A percentile compares a stretch with the other conserved stretches of the same genome.
These are phyloP conservation scores for Knipowitschia caucasica DNA, from an alignment of 2,797 vertebrate species.

Conservation along the genomic window DNA sequence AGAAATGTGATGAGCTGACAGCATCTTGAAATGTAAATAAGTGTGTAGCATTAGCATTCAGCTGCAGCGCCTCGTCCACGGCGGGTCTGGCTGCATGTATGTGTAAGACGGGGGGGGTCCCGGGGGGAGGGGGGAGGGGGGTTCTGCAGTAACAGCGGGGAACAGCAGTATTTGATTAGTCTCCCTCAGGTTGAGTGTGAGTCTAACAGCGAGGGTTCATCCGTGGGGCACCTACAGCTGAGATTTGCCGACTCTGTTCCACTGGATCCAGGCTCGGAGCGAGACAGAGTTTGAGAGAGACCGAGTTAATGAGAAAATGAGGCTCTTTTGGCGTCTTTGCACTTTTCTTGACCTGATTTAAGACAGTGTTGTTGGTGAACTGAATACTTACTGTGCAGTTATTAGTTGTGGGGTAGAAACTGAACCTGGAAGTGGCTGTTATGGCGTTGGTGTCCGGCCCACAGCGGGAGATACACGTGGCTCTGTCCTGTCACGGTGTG, in stretches of 20 bases:
- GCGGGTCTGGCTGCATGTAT: conserved; percentile 30
- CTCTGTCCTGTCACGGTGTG: no score
- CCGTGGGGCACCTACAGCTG: conserved; percentile 53
- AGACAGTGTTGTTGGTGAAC: no score
- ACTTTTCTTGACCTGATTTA: not conserved
- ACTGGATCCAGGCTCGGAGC: conserved; percentile 37
- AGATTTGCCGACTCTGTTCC: conserved; percentile 44
- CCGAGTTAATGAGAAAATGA: not conserved
- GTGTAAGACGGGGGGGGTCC: conserved; percentile 25
- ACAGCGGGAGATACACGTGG: no score
- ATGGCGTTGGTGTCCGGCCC: no score
- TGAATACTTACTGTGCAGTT: no score
- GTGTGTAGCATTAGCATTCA: conserved; percentile 61
- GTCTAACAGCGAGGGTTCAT: conserved; percentile 72
- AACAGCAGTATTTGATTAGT: conserved; percentile 72
- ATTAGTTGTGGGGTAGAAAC: not conserved
- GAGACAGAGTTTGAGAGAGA: conserved; percentile 11
- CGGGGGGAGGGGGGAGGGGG: not conserved
- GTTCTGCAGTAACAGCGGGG: conserved; percentile 44
- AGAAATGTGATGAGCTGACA: conserved; percentile 52
- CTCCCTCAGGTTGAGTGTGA: conserved; percentile 63
- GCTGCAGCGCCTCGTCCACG: conserved; percentile 27
- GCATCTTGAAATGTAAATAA: conserved; percentile 68
- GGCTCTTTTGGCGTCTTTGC: not conserved
- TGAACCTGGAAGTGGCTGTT: no score